Evolutionary conservation across 2,797 vertebrate genomes (phyloP).

Genomic region (Coccyzus lansbergi): DNA sequence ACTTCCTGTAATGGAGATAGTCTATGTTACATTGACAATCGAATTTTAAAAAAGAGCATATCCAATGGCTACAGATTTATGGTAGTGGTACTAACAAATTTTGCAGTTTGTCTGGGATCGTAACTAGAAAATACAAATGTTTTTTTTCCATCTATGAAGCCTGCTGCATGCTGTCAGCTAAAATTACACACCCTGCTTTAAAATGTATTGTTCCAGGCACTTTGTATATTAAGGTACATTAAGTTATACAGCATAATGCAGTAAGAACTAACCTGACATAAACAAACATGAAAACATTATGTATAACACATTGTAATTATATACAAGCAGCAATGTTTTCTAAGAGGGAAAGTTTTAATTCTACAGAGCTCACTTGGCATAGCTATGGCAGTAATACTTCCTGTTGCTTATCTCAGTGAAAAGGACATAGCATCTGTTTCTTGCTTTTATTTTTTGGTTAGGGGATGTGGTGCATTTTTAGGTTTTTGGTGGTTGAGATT

Average conservation of each 20-base stretch:
- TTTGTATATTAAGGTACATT: constrained; percentile 4
- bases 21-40: not conserved
- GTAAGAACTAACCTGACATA: not conserved
- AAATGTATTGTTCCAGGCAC: not conserved
- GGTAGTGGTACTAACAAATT: not conserved
- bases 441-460: not conserved
- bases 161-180: not conserved
- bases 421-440: not conserved
- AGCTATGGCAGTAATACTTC: not conserved
- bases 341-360: not conserved
- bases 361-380: not conserved
- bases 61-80: not conserved
- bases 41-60: not conserved
- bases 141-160: not conserved
- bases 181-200: not conserved
- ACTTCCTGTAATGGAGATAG: not conserved
- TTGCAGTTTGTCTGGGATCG: not conserved
- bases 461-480: not conserved
- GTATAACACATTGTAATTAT: not conserved
- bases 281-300: not conserved
- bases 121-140: not conserved
- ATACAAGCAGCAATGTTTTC: not conserved
- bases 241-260: constrained; percentile 13
- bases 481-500: not conserved
- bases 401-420: not conserved